phyloP scores from a whole-genome alignment of 2,888 invertebrate genomes.

The Pollenia amentaria region DNA sequence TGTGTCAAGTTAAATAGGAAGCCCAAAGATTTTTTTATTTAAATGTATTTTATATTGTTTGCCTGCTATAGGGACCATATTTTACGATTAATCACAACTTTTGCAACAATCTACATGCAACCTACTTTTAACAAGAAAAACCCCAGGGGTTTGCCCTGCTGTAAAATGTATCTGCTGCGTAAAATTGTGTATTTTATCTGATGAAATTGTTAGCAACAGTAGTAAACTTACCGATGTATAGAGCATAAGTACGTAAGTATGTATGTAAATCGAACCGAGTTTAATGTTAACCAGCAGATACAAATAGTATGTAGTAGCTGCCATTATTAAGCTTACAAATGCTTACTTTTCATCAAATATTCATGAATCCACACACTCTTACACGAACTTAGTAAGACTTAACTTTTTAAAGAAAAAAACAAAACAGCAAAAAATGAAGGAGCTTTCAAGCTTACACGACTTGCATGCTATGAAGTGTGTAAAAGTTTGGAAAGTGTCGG shows the following conservation, averaged over 20 bases:
- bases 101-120: constrained; percentile 14
- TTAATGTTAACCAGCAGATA: not conserved
- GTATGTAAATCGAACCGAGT: constrained; percentile 23
- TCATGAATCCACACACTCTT: not conserved
- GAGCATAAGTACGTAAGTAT: not conserved
- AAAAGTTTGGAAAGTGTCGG: constrained; percentile 67
- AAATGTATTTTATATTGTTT: not conserved
- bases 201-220: constrained; percentile 28
- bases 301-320: not conserved
- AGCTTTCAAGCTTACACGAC: constrained; percentile 22
- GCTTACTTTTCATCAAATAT: not conserved
- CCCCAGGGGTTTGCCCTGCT: not conserved
- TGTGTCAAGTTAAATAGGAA: no score
- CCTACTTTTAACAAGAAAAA: constrained; percentile 5
- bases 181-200: constrained; percentile 16
- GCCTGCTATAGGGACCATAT: constrained; percentile 1
- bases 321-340: constrained; percentile 18
- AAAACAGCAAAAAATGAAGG: not conserved
- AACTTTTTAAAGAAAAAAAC: not conserved
- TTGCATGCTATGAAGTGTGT: constrained; percentile 36
- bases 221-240: not conserved
- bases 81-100: constrained; percentile 26
- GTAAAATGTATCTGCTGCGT: constrained; percentile 11
- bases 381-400: not conserved
- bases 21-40: no score